Evolutionary conservation across 1,140 invertebrate species (phyloP).

Genomic region (Gerris buenoi): DNA sequence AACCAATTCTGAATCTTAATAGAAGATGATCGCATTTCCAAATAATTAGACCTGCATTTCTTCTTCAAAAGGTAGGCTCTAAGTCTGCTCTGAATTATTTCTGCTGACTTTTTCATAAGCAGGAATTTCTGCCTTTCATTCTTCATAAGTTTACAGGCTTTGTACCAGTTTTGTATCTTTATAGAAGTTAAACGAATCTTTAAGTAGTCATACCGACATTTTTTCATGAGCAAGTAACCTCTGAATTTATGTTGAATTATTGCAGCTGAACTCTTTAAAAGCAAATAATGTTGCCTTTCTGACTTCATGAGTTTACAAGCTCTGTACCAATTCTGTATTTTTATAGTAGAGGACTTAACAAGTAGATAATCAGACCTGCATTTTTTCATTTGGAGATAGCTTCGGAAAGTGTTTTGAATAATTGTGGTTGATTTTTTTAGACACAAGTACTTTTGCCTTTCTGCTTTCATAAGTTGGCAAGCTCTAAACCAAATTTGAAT

Average conservation of each 20-base stretch:
- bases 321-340: neutral
- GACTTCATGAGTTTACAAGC: neutral
- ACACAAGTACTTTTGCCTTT: neutral
- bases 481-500: neutral
- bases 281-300: neutral
- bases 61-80: neutral
- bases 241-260: neutral
- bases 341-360: neutral
- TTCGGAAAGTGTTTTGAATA: neutral
- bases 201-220: neutral
- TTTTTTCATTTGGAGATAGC: neutral
- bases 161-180: constrained; percentile 6
- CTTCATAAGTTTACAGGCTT: neutral
- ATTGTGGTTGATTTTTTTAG: neutral
- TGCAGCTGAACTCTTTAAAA: neutral
- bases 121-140: constrained; percentile 28
- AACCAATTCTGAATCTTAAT: neutral
- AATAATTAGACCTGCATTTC: neutral
- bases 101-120: constrained; percentile 25
- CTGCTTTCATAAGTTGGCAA: neutral
- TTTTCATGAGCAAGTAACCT: neutral
- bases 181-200: neutral
- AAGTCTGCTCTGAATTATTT: neutral
- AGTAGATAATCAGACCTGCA: neutral
- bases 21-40: neutral